These are phyloP conservation scores for Lithophane semibrunnea DNA, from an alignment of 2,888 invertebrate species.

Conservation along the genomic window DNA sequence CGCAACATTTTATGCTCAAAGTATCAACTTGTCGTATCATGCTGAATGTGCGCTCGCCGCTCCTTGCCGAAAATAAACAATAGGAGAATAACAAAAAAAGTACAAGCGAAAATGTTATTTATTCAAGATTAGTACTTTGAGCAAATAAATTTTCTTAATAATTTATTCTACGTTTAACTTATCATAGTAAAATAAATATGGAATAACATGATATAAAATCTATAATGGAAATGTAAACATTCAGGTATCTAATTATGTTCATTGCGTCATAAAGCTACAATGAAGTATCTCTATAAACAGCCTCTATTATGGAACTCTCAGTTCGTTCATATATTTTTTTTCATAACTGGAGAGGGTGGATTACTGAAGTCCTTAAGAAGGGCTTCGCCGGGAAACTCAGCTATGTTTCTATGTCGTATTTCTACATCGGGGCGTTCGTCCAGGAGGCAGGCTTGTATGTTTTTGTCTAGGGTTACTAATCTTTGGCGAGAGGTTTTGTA, in stretches of 20 bases:
- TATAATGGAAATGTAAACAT: conserved; percentile 88
- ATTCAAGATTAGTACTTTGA: conserved; percentile 86
- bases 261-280: conserved; percentile 77
- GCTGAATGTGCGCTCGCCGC: neutral
- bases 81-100: conserved; percentile 49
- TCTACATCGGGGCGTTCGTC: conserved; percentile 83
- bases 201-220: conserved; percentile 90
- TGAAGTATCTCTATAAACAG: conserved; percentile 75
- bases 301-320: conserved; percentile 73
- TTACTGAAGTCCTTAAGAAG: conserved; percentile 76
- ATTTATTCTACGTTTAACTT: conserved; percentile 85
- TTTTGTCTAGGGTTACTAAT: conserved; percentile 84
- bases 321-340: conserved; percentile 82
- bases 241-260: conserved; percentile 86
- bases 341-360: conserved; percentile 81
- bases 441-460: conserved; percentile 83
- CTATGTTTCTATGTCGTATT: conserved; percentile 75
- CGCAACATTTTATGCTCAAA: conserved; percentile 12
- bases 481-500: conserved; percentile 82
- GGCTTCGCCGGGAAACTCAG: conserved; percentile 69
- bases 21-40: conserved; percentile 35
- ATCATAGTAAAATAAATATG: conserved; percentile 85
- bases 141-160: conserved; percentile 87
- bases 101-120: conserved; percentile 77
- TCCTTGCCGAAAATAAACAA: neutral